Conservation (phyloP, 2,113 vertebrate genomes). For the Podarcis muralis region DNA sequence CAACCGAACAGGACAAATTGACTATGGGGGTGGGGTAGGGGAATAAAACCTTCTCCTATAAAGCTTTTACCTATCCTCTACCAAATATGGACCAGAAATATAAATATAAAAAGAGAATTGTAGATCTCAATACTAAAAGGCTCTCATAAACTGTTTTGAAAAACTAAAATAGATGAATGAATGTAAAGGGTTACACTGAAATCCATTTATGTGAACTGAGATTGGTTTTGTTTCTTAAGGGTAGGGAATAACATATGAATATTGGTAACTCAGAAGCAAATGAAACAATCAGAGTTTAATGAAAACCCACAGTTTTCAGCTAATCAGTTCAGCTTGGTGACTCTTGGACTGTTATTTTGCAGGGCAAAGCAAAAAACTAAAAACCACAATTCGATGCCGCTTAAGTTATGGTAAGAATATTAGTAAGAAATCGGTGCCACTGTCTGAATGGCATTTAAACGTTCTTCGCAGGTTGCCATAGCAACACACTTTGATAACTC, state of each 20-base stretch:
- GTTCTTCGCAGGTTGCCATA: conserved; percentile 75
- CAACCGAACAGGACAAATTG: conserved; percentile 46
- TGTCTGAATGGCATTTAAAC: conserved; percentile 65
- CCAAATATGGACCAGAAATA: conserved; percentile 10
- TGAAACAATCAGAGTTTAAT: conserved; percentile 71
- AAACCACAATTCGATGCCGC: conserved; percentile 69
- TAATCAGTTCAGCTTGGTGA: conserved; percentile 74
- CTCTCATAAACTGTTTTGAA: conserved; percentile 39
- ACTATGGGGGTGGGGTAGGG: not conserved
- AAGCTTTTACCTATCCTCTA: not conserved
- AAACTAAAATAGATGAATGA: conserved; percentile 41
- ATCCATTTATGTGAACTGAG: conserved; percentile 59
- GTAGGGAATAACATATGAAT: conserved; percentile 63
- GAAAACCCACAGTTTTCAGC: conserved; percentile 75
- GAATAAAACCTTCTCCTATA: not conserved
- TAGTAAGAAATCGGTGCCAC: conserved; percentile 68
- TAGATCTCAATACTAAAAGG: conserved; percentile 24
- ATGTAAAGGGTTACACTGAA: conserved; percentile 49
- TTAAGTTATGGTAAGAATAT: conserved; percentile 72
- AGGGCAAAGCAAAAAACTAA: conserved; percentile 50
- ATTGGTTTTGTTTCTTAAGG: conserved; percentile 33
- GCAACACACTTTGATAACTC: conserved; percentile 76
- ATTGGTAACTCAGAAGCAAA: conserved; percentile 52
- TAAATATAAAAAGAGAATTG: conserved; percentile 10
- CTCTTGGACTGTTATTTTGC: conserved; percentile 65